Base-by-base conservation (phyloP, 2,888 invertebrate genomes). In the Amorpha juglandis region DNA sequence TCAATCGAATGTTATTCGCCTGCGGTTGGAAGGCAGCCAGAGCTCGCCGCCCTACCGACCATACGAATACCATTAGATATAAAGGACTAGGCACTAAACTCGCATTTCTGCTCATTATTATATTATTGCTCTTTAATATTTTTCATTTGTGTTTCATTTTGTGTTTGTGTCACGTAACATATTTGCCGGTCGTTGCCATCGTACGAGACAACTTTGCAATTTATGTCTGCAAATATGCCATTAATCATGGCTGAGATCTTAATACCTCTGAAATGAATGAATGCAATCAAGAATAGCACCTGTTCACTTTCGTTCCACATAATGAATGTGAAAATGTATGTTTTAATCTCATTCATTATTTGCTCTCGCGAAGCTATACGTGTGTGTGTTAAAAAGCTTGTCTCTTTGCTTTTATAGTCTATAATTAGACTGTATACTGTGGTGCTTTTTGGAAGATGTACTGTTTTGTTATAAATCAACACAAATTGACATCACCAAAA, bases 11-110 rank as follows among this genome's bases (percentile, higher is more conserved):
- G 62, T 62, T 66, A 62, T 66, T 48, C 63, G 19, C 38, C 52
- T 38, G 16, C 48, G 52, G n/a, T 66, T 66, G 66, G 66, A 62
- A 16, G 53, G 21, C 9, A 38, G 66, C 66, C 66, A 63, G 53
- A 14, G 51, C 47, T 63, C 33, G 19, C 27, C 42, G 19, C 16
- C 42, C 58, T 42, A 4, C 19, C 0, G 19, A 55, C 63, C 33
- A 51, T 51, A 51, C 19, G 6, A 63, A 51, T 51, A 35, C 38
- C 19, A 51, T 63, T 51, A 63, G 19, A 48, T 42, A 48, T 42
- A 42, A 42, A 58, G 19, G 19, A 58, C 42, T n/a, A 42, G 12
- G 19, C 21, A 19, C 19, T 58, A 42, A 42, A 21, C 12, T n/a
- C 19, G 12, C 12, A 38, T 55, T 42, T 42, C 38, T 58, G 42